phyloP scores from a whole-genome alignment of 2,113 vertebrate genomes.

The Psilopogon haemacephalus region DNA sequence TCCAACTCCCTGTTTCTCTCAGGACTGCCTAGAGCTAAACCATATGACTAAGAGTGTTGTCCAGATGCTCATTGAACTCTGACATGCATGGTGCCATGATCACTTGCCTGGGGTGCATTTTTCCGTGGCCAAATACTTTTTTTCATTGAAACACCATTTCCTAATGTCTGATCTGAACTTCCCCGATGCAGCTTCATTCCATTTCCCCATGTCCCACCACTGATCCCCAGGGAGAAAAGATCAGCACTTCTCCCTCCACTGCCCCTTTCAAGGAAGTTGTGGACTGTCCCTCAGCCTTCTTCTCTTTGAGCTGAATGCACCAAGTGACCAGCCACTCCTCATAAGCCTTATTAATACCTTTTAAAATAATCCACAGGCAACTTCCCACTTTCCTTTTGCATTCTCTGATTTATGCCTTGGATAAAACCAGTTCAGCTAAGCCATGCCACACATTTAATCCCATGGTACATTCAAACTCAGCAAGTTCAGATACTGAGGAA shows the following conservation, averaged over 20 bases:
- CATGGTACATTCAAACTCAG: not conserved
- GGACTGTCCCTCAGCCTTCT: not conserved
- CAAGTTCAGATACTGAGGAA: not conserved
- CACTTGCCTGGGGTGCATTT: not conserved
- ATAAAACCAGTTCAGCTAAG: not conserved
- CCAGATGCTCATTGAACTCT: not conserved
- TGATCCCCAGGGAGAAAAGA: not conserved
- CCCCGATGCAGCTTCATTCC: not conserved
- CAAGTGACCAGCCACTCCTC: not conserved
- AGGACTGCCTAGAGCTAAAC: not conserved
- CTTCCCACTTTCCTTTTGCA: not conserved
- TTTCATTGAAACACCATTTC: not conserved
- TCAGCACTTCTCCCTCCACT: not conserved
- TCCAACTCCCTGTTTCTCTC: not conserved
- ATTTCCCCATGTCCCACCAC: rapidly evolving
- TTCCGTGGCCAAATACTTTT: not conserved
- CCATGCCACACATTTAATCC: not conserved
- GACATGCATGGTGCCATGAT: not conserved
- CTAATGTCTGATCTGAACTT: not conserved
- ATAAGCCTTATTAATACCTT: not conserved
- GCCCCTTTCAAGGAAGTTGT: not conserved
- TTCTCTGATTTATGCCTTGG: not conserved
- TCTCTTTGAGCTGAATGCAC: not conserved
- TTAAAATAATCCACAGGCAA: not conserved
- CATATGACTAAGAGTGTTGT: not conserved